Evolutionary conservation across 2,888 invertebrate genomes (phyloP), one percentile per base, ranked within the genome.

Genomic region (Andrena hattorfiana): DNA sequence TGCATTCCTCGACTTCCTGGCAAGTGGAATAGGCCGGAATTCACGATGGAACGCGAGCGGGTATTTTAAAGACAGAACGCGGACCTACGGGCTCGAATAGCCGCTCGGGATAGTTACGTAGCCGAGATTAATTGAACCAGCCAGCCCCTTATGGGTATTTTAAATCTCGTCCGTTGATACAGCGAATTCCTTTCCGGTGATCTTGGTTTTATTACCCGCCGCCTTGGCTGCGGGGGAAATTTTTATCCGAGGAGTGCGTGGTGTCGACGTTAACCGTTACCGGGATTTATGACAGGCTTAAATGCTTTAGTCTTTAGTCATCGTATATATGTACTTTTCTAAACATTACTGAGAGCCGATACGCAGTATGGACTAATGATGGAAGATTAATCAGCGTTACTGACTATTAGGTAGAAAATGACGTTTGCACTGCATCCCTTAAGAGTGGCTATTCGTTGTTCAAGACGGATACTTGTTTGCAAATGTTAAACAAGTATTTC

Each of bases 81-180:
- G 42, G 42, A 42, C 35, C 59, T 64, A 16, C 42, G 2, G 59
- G 16, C 51, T 26, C 8, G 63, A 72, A 78, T 42, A 66, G 23
- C 70, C 48, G 51, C 16, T 60, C 6, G 28, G 32, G 48, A 82
- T 82, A 54, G 62, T 70, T 75, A 28, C 56, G 49, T 75, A 49
- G 75, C 70, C 13, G 81, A 77, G 66, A 67, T 81, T 82, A 74
- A 81, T 81, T 23, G 54, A 66, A 82, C 3, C 63, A 16, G 42
- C 16, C 42, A 42, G 35, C 54, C 28, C 28, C 49, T 28, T 67
- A 51, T 63, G 32, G 67, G 48, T 67, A 72, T 78, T 78, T 75
- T 74, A 74, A 75, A 62, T 51, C 70, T 35, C 20, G 16, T 48
- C 76, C 79, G 78, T 75, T 79, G 68, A 63, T 68, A 30, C 75